Evolutionary conservation across 1,140 invertebrate genomes (phyloP), one percentile per base, ranked within the genome.

Genomic region (Dendroctonus ponderosae): DNA sequence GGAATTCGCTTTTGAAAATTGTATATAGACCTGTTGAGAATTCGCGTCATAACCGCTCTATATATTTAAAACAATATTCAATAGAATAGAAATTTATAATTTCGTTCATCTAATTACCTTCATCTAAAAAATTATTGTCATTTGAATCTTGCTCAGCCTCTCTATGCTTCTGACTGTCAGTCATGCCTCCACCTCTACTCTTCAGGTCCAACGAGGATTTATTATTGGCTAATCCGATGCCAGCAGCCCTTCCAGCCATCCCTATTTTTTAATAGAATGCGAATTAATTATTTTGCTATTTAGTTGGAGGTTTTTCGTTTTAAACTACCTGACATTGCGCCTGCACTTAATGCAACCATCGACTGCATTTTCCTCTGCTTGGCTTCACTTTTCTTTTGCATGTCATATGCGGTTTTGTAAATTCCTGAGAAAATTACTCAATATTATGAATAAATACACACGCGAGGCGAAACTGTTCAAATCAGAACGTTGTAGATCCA

Each of bases 381-480:
- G 0, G 91, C 92, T 79, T 97, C 95, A 62, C 95, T 96, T 78
- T 98, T 98, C 76, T 96, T 93, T 76, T 98, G 96, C 91, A 99
- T 96, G 71, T 96, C 91, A 74, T 97, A 95, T 0, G 97, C 97
- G 11, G 97, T 98, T 77, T 94, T 94, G 79, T 99, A 99, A 74
- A 99, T 99, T 3, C 69, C 69, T 69, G n/a, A 57, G 50, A 41
- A 41, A 43, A 7, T 40, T 41, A 1, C 11, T 38, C 60, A 38
- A 3, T 1, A 26, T 26, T 26, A 26, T 26, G 26, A 26, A 26
- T 26, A 26, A 26, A 2, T 26, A 26, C 26, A 26, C 26, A 26
- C 26, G 26, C 26, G 26, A 26, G 3, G 26, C 1, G 3, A 3
- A 3, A 1, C 3, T 26, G 26, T 26, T 26, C 26, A 26, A 3